Percentiles rank a stretch among this genome's conserved stretches.
Conservation (phyloP, 2,888 invertebrate genomes). For the Ephialtes manifestator region DNA sequence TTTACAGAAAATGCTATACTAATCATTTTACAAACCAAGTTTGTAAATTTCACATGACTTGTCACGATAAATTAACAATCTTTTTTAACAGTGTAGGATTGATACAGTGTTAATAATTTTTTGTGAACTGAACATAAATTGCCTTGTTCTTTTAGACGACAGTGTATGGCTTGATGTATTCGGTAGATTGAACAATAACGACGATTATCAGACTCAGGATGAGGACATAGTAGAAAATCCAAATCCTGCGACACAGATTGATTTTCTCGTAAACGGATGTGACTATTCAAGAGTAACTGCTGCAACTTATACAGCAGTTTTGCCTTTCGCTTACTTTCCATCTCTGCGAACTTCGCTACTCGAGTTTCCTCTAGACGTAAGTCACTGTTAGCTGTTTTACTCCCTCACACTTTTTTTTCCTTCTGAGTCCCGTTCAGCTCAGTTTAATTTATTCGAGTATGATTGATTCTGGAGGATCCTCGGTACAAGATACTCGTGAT, state of each 20-base stretch:
- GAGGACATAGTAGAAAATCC: slow-evolving; percentile 71
- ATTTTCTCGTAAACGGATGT: slow-evolving; percentile 84
- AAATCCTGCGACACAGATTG: slow-evolving; percentile 79
- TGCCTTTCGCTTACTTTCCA: slow-evolving; percentile 92
- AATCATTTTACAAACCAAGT: no score
- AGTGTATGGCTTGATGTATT: slow-evolving; percentile 83
- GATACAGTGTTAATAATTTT: background rate
- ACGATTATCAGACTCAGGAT: slow-evolving; percentile 74
- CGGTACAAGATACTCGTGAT: slow-evolving; percentile 92
- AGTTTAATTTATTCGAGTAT: slow-evolving; percentile 16
- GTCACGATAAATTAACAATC: no score
- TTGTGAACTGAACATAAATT: background rate
- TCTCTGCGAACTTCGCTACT: slow-evolving; percentile 91
- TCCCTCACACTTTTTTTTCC: background rate
- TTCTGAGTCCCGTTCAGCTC: background rate
- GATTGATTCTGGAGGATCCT: slow-evolving; percentile 82
- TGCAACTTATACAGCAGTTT: slow-evolving; percentile 91
- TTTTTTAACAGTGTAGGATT: no score
- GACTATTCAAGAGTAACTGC: slow-evolving; percentile 84
- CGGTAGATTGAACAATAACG: slow-evolving; percentile 80
- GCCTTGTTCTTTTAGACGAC: slow-evolving; percentile 76
- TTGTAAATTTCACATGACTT: no score
- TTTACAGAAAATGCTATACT: no score
- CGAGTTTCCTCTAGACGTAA: slow-evolving; percentile 93
- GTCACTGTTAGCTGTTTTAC: slow-evolving; percentile 77